A percentile compares a stretch with the other conserved stretches of the same genome.
These are phyloP conservation scores for Bucorvus abyssinicus DNA, from an alignment of 2,797 vertebrate species.

Conservation along the genomic window DNA sequence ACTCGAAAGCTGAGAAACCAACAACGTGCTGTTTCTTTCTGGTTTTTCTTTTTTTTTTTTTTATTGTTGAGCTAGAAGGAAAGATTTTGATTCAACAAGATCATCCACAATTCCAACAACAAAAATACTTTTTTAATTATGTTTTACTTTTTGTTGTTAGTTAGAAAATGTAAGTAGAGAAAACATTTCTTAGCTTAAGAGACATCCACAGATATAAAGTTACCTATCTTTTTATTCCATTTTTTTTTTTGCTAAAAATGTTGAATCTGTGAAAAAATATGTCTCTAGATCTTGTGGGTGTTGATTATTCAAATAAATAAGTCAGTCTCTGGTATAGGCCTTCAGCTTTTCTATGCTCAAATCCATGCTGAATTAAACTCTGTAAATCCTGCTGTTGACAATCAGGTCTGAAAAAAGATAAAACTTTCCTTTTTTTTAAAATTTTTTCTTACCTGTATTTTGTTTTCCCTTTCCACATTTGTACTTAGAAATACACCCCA, in stretches of 20 bases:
- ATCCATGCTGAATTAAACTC: background rate
- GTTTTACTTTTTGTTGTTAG: background rate
- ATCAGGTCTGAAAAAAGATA: background rate
- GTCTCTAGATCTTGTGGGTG: fast-evolving
- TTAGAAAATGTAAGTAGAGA: background rate
- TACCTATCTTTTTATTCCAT: background rate
- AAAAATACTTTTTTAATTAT: background rate
- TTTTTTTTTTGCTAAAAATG: background rate
- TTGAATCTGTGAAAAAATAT: background rate
- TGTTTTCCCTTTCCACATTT: fast-evolving
- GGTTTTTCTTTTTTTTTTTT: fast-evolving
- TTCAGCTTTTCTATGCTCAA: background rate
- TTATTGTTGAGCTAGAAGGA: background rate
- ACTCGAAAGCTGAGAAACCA: background rate
- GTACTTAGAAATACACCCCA: background rate
- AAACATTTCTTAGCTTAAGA: background rate
- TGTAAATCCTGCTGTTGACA: background rate
- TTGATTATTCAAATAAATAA: background rate
- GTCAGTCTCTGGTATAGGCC: fast-evolving
- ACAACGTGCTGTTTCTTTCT: fast-evolving
- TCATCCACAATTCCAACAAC: background rate
- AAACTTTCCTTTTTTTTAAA: background rate
- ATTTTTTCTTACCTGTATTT: background rate
- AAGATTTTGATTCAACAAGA: fast-evolving
- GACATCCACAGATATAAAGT: background rate